Evolutionary conservation across 2,888 invertebrate genomes (phyloP), one percentile per base, ranked within the genome.

Genomic region (Diplazon laetatorius): DNA sequence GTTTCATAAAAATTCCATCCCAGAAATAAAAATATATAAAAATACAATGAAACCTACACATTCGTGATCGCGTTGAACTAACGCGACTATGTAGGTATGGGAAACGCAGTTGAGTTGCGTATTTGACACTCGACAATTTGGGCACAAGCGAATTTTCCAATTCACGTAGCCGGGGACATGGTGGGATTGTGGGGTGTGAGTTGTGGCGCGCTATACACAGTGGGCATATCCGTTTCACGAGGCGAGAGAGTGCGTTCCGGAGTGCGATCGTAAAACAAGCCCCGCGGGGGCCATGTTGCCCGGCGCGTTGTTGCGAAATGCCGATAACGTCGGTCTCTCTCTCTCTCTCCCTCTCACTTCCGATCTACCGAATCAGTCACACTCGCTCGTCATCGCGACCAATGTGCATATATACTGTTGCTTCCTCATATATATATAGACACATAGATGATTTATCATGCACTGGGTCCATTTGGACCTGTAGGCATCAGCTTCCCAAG

Each of bases 131-230:
- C 42, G 55, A 6, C 39, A 59, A 59, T 59, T 59, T 37, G n/a
- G 55, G 37, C 37, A 18, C 10, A 37, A 37, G 68, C 68, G 63
- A 48, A 44, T 71, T 42, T 72, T 75, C 71, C 75, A 78, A 75
- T 78, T 30, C 30, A 30, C 30, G 30, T 5, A 30, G 30, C 2
- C 30, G 30, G 30, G 30, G 6, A 30, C 4, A 30, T 2, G 6
- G 30, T 5, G 30, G 6, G 30, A 30, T 2, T 30, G 30, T 5
- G 30, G 6, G 30, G 30, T 2, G 6, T 2, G 30, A 30, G 6
- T 2, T 5, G 30, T 5, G 30, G n/a, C 2, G 6, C 6, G 30
- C 2, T 2, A 30, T 2, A 30, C 2, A 30, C 30, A 30, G 30
- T 5, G 30, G 30, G 30, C n/a, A n/a, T n/a, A 57, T 35, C 57